Conservation (phyloP, 1,140 invertebrate species). For the Mizuhopecten yessoensis region DNA sequence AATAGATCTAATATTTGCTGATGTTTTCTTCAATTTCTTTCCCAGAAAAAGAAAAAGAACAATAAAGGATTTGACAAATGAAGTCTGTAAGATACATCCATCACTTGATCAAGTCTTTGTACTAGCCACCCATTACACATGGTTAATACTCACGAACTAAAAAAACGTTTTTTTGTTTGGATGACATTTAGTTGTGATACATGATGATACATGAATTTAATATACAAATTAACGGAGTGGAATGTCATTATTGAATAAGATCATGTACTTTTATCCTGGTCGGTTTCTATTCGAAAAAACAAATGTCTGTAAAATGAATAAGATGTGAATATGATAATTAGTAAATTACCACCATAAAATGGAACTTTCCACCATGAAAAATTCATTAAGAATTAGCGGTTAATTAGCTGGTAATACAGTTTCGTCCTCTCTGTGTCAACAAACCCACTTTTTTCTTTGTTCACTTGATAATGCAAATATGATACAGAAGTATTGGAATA, state of each 20-base stretch:
- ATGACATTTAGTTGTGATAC: not conserved
- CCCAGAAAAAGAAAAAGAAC: not conserved
- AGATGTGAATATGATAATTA: conserved; percentile 9
- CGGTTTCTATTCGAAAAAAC: not conserved
- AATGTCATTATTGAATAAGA: not conserved
- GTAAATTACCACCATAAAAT: not conserved
- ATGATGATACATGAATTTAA: conserved; percentile 24
- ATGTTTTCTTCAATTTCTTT: no score
- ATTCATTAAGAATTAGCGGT: conserved; percentile 20
- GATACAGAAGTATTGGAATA: conserved; percentile 26
- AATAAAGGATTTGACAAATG: conserved; percentile 4
- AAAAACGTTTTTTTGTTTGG: not conserved
- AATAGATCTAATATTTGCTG: not conserved
- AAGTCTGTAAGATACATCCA: not conserved
- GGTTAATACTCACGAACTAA: not conserved
- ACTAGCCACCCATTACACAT: not conserved
- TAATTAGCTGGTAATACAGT: not conserved
- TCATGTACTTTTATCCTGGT: not conserved
- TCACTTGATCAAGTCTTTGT: not conserved
- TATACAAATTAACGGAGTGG: not conserved
- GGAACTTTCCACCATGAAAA: not conserved
- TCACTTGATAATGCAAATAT: conserved; percentile 29
- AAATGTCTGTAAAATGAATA: not conserved
- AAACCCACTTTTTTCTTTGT: conserved; percentile 2
- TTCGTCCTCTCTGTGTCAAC: conserved; percentile 24